Conservation (phyloP, 2,888 invertebrate genomes). For the Thysanoteuthis rhombus region DNA sequence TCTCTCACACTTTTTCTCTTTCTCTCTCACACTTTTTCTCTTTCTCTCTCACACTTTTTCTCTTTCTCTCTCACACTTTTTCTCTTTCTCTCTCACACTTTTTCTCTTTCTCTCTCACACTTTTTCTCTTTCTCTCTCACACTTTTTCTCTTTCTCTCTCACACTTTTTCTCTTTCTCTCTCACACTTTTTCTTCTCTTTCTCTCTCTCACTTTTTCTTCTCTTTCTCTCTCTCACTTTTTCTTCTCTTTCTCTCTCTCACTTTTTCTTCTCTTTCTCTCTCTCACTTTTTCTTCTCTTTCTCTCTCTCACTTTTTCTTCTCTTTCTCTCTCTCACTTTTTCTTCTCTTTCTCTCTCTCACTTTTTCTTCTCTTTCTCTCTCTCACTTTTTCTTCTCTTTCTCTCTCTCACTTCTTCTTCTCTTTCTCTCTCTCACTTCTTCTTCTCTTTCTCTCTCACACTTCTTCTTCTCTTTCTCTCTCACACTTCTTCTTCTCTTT, state of each 20-base stretch:
- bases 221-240: too few species aligned
- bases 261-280: not conserved
- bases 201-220: not conserved
- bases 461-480: conserved; percentile 22
- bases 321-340: not conserved
- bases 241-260: not conserved
- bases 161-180: conserved; percentile 18
- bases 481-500: conserved; percentile 33
- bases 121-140: conserved; percentile 34
- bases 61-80: not conserved
- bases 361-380: conserved; percentile 1
- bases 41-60: too few species aligned
- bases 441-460: not conserved
- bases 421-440: conserved; percentile 31
- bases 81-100: not conserved
- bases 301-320: not conserved
- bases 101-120: conserved; percentile 30
- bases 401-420: conserved; percentile 31
- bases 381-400: not conserved
- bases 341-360: not conserved
- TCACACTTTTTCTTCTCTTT: not conserved
- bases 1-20: conserved; percentile 33
- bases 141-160: too few species aligned
- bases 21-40: conserved; percentile 27
- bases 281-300: not conserved